Percentiles rank a stretch among this genome's conserved stretches.
These are phyloP conservation scores for Nibea coibor DNA, from an alignment of 2,113 vertebrate species.

Conservation along the genomic window DNA sequence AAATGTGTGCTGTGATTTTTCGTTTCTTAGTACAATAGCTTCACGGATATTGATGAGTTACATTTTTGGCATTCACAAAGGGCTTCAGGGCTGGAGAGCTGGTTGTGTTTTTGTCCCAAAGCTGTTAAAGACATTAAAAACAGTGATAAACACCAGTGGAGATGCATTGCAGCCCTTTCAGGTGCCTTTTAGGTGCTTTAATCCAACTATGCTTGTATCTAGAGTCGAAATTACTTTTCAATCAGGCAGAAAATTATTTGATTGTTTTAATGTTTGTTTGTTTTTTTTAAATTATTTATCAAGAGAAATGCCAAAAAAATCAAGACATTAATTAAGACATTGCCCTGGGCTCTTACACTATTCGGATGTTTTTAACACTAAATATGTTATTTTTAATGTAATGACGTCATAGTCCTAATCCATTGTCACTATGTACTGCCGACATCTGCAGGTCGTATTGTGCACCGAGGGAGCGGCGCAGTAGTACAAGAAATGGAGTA, in stretches of 20 bases:
- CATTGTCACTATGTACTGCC: not conserved
- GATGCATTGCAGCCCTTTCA: slow-evolving; percentile 61
- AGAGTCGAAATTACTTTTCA: not conserved
- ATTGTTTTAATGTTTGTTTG: not conserved
- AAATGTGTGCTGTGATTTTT: slow-evolving; percentile 43
- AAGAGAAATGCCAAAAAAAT: not conserved
- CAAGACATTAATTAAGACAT: not conserved
- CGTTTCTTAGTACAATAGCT: slow-evolving; percentile 8
- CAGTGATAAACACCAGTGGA: slow-evolving; percentile 13
- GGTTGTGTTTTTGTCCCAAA: slow-evolving; percentile 3
- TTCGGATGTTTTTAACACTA: not conserved
- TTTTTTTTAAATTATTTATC: not conserved
- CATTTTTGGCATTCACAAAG: slow-evolving; percentile 39
- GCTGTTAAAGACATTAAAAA: not conserved
- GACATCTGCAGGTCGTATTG: slow-evolving; percentile 70
- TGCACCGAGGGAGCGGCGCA: slow-evolving; percentile 63
- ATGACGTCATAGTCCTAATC: not conserved
- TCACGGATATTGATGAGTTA: not conserved
- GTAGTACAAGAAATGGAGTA: slow-evolving; percentile 69
- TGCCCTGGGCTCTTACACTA: not conserved
- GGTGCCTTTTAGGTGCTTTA: slow-evolving; percentile 3
- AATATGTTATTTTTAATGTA: not conserved
- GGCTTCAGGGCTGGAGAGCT: slow-evolving; percentile 46
- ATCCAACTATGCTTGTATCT: not conserved
- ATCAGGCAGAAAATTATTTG: not conserved